Evolutionary conservation across 2,888 invertebrate species (phyloP).

Genomic region (Cheilosia grossa): DNA sequence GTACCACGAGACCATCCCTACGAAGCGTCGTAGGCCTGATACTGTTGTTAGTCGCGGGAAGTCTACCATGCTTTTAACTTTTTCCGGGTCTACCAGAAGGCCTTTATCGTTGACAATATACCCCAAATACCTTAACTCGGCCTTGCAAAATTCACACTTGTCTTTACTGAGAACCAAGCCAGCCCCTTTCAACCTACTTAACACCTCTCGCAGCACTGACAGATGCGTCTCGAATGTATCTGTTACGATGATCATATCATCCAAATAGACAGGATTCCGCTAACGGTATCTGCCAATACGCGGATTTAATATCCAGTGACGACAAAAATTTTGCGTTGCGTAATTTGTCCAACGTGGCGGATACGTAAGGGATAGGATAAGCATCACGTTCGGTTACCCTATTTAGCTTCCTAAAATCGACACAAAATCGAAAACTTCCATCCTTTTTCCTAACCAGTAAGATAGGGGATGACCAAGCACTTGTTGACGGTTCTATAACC

Average conservation of each 20-base stretch:
- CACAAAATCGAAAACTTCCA: slow-evolving; percentile 71
- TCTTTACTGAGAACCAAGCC: slow-evolving; percentile 15
- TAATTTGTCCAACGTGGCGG: slow-evolving; percentile 4
- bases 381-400: slow-evolving; percentile 16
- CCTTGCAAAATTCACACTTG: slow-evolving; percentile 45
- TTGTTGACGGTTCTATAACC: slow-evolving; percentile 74
- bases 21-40: too few relatives aligned
- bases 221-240: slow-evolving; percentile 2
- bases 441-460: slow-evolving; percentile 75
- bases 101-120: slow-evolving; percentile 39
- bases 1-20: slow-evolving; percentile 1
- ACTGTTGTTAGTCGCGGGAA: slow-evolving; percentile 14
- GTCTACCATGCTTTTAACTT: slow-evolving; percentile 36
- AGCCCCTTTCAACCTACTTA: not conserved
- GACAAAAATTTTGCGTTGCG: slow-evolving; percentile 22
- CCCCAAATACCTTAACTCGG: slow-evolving; percentile 41
- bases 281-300: slow-evolving; percentile 24
- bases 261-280: slow-evolving; percentile 6
- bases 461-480: slow-evolving; percentile 70
- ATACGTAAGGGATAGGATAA: slow-evolving; percentile 1
- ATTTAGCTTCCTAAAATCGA: slow-evolving; percentile 73
- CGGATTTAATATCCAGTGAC: slow-evolving; percentile 13
- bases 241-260: slow-evolving; percentile 36
- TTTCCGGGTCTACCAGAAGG: slow-evolving; percentile 46
- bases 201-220: not conserved